phyloP scores from a whole-genome alignment of 1,140 invertebrate species.

The Coptotermes formosanus region DNA sequence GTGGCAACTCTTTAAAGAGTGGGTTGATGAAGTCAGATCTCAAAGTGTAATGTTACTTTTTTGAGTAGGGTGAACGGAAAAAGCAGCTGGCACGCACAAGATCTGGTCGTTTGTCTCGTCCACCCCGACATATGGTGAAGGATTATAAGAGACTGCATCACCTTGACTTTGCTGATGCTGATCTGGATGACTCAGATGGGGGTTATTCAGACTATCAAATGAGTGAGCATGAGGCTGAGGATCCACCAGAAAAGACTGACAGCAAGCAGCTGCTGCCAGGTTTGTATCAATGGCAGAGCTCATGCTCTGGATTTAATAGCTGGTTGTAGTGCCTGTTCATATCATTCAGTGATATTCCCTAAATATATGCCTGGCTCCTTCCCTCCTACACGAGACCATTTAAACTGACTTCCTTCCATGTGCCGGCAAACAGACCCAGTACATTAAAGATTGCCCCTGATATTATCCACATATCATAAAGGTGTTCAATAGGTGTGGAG shows the following conservation, averaged over 20 bases:
- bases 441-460: background rate
- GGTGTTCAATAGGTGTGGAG: too few relatives aligned
- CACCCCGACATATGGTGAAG: constrained; percentile 65
- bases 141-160: constrained; percentile 66
- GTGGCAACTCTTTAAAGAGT: too few relatives aligned
- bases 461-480: background rate
- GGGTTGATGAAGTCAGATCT: background rate
- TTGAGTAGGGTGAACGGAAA: constrained; percentile 54
- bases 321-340: too few relatives aligned
- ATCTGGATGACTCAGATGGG: constrained; percentile 62
- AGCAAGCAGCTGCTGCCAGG: constrained; percentile 29
- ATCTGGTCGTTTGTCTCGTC: constrained; percentile 63
- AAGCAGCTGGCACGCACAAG: constrained; percentile 59
- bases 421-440: background rate
- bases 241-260: background rate
- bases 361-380: background rate
- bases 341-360: background rate
- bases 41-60: constrained; percentile 10
- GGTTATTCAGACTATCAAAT: constrained; percentile 63
- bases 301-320: background rate
- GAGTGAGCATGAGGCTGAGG: constrained; percentile 44
- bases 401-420: background rate
- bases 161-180: constrained; percentile 59
- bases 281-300: background rate
- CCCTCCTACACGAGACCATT: too few relatives aligned